A percentile compares a stretch with the other conserved stretches of the same genome.
Evolutionary conservation across 1,140 invertebrate genomes (phyloP).

Genomic region (Nasonia giraulti): DNA sequence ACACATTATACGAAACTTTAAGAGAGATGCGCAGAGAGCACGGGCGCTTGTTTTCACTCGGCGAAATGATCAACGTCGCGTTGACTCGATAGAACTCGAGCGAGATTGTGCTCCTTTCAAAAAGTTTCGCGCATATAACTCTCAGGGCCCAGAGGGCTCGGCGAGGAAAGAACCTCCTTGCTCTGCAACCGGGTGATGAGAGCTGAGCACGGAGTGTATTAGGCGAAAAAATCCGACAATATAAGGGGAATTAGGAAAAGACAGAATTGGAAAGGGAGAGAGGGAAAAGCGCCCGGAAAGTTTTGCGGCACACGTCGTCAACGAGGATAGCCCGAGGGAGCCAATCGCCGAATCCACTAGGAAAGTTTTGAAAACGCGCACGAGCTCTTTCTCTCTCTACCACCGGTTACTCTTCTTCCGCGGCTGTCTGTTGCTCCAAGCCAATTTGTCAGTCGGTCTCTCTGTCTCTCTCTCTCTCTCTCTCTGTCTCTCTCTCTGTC

Average conservation of each 20-base stretch:
- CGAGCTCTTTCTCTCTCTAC: neutral
- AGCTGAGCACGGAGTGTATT: neutral
- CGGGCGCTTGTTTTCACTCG: neutral
- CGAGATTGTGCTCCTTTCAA: neutral
- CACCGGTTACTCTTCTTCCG: neutral
- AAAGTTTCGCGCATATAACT: neutral
- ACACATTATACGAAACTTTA: neutral
- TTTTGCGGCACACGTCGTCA: neutral
- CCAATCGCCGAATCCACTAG: neutral
- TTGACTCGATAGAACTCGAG: neutral
- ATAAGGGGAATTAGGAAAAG: conserved; percentile 5
- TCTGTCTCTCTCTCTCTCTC: no score
- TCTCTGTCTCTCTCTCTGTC: no score
- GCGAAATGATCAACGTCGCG: neutral
- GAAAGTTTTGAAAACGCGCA: neutral
- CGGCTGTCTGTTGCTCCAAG: neutral
- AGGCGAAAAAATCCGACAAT: neutral
- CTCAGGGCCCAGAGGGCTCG: neutral
- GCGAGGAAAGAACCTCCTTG: neutral
- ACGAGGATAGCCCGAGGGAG: neutral
- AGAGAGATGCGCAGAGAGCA: neutral
- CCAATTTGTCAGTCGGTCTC: neutral
- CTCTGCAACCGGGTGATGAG: neutral
- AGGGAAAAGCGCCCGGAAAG: neutral
- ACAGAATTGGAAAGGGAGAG: neutral